Conservation (phyloP, 2,797 vertebrate genomes). For the Geotrypetes seraphini region DNA sequence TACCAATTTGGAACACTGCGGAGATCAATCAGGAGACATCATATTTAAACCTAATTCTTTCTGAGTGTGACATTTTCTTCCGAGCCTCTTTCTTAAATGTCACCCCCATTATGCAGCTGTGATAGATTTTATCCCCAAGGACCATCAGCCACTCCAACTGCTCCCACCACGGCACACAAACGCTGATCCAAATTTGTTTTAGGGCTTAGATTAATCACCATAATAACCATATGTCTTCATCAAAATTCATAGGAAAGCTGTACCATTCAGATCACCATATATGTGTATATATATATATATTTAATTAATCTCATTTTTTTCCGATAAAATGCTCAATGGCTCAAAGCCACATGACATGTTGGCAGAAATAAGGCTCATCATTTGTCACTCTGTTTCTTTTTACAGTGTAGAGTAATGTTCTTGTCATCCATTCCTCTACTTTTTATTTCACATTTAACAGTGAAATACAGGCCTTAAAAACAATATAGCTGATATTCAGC, state of each 20-base stretch:
- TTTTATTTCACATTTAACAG: no score
- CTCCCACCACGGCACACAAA: constrained; percentile 43
- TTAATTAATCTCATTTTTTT: no score
- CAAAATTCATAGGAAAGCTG: constrained; percentile 19
- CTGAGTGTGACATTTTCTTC: constrained; percentile 70
- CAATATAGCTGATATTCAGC: no score
- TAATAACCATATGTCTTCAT: constrained; percentile 31
- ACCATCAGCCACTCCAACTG: constrained; percentile 51
- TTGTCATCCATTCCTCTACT: no score
- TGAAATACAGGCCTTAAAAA: no score
- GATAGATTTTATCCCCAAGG: constrained; percentile 62
- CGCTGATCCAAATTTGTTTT: constrained; percentile 29
- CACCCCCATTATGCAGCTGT: constrained; percentile 56
- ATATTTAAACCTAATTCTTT: constrained; percentile 70
- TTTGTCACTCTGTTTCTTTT: no score
- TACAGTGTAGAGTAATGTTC: no score
- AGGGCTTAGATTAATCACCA: constrained; percentile 42
- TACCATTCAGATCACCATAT: constrained; percentile 6
- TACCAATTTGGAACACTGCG: constrained; percentile 54
- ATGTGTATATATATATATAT: no score
- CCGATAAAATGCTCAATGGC: constrained; percentile 3
- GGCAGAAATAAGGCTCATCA: no score
- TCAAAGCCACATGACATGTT: no score
- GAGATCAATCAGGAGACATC: constrained; percentile 64
- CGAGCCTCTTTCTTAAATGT: constrained; percentile 67